These are phyloP conservation scores for Dendrophyllia cribrosa DNA, from an alignment of 64 coral and sea anemone genomes.

Conservation along the genomic window DNA sequence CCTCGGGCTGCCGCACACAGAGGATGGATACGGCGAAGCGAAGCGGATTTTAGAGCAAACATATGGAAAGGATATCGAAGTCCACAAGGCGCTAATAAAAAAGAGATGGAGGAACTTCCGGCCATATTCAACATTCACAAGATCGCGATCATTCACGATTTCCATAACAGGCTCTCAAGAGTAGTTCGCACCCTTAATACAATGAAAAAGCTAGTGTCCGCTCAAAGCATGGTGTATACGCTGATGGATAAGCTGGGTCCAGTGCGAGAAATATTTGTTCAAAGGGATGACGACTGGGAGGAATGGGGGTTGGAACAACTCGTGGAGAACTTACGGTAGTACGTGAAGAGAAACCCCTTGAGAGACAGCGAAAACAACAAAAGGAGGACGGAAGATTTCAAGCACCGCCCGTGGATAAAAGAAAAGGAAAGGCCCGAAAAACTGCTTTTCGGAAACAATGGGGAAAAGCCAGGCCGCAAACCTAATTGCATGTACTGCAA, in stretches of 20 bases:
- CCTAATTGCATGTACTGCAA: conserved; percentile 67
- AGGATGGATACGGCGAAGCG: conserved; percentile 47
- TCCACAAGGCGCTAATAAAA: conserved; percentile 49
- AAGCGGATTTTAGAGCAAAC: conserved; percentile 45
- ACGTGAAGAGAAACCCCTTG: conserved; percentile 46
- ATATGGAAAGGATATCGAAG: conserved; percentile 72
- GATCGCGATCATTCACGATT: conserved; percentile 4
- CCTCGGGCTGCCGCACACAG: conserved; percentile 57
- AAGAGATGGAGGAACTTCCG: conserved; percentile 42
- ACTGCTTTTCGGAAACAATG: no score
- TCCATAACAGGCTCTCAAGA: conserved; percentile 37
- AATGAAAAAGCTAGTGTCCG: conserved; percentile 45
- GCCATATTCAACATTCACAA: background rate
- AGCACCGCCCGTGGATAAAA: no score
- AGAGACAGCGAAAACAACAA: no score
- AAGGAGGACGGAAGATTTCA: no score
- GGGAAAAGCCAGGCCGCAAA: background rate
- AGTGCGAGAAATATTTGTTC: conserved; percentile 30
- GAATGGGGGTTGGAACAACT: conserved; percentile 68
- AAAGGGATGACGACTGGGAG: conserved; percentile 60
- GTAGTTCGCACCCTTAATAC: conserved; percentile 42
- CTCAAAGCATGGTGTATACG: conserved; percentile 37
- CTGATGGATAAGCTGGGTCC: conserved; percentile 74
- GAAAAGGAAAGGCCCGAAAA: no score
- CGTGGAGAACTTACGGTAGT: conserved; percentile 49